A percentile compares a stretch with the other conserved stretches of the same genome.
Conservation (phyloP, 1,140 invertebrate genomes). For the Diploscapter pachys region DNA sequence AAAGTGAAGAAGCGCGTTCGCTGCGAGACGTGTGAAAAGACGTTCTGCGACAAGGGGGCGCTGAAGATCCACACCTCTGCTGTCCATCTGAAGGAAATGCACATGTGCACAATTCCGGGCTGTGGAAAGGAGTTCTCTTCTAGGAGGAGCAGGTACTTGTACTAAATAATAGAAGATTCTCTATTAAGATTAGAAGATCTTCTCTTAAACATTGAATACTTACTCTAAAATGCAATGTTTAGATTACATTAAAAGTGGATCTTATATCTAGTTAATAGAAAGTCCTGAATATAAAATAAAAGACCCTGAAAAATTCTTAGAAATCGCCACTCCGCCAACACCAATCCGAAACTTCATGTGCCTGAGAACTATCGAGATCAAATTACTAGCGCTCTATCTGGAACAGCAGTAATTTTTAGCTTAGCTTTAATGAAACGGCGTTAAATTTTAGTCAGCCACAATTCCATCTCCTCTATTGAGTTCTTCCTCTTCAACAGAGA, state of each 20-base stretch:
- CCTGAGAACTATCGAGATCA: constrained; percentile 20
- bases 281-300: neutral
- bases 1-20: constrained; percentile 77
- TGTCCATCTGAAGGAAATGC: constrained; percentile 97
- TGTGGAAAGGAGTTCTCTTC: constrained; percentile 99
- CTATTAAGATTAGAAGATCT: too few relatives aligned
- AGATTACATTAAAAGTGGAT: constrained; percentile 16
- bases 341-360: constrained; percentile 93
- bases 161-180: neutral
- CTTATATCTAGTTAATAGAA: neutral
- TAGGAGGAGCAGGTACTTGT: constrained; percentile 71
- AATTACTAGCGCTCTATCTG: constrained; percentile 1
- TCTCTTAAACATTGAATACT: too few relatives aligned
- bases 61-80: constrained; percentile 99
- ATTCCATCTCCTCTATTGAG: neutral
- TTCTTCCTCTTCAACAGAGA: neutral
- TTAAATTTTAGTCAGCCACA: neutral
- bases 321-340: constrained; percentile 94
- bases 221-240: neutral
- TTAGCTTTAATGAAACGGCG: neutral
- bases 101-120: constrained; percentile 95
- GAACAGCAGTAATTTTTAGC: neutral
- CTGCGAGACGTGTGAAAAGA: constrained; percentile 95
- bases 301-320: constrained; percentile 17
- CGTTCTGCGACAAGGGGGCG: constrained; percentile 96